Base-by-base conservation (phyloP, 2,113 vertebrate genomes). In the Erythrocercus mccallii region DNA sequence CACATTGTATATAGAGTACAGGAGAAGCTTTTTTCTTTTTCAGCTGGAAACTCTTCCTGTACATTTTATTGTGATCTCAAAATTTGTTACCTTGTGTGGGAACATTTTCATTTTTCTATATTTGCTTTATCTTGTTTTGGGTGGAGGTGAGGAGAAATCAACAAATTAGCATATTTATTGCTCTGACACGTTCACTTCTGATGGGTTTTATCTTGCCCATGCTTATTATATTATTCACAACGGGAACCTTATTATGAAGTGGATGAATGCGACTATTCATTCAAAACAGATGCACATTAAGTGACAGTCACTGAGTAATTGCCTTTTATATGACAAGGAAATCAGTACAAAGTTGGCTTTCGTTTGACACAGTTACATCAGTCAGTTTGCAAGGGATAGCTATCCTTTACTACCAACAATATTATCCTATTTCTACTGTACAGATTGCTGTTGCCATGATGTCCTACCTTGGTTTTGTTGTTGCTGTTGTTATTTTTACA, bases 291-390 rank as follows among this genome's bases (percentile, higher is more conserved):
- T 51, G 51, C 54, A 58, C 72, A 64, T 95, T 90, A 92, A 96
- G 71, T 97, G 97, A 96, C 93, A 97, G 92, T 38, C 83, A 93
- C 54, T 38, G 82, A 95, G 85, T 85, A 79, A 69, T 74, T 94
- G 80, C 73, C 76, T 97, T 97, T 96, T 85, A 74, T 94, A 60
- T 94, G 88, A 95, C 88, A 95, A 88, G 73, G 56, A 87, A 82
- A 92, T 94, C 37, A 35, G 65, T 84, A 93, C 57, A 86, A 94
- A 97, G 65, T 93, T 89, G 66, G 45, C 74, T 97, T 81, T 95
- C 44, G 7, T 81, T 88, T 95, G 91, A 92, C 93, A 96, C 57
- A 81, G 64, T 95, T 70, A 65, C 45, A 92, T 95, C 94, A 78
- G 86, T 96, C 95, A 91, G 48, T 87, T 96, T 95, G 80, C 61